Conservation (phyloP, 2,888 invertebrate genomes). For the Troilus luridus region DNA sequence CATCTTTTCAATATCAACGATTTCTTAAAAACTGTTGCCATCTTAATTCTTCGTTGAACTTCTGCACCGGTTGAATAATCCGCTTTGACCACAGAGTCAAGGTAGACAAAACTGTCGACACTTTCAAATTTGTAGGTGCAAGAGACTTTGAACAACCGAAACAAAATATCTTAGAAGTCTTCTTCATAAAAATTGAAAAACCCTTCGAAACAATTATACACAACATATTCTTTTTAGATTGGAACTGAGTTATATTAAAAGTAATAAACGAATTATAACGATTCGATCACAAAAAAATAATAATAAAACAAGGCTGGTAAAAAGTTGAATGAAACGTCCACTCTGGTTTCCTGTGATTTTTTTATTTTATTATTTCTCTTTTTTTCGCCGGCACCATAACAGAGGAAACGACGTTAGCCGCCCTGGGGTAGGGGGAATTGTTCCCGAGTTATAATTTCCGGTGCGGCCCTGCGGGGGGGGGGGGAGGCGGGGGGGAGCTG, state of each 20-base stretch:
- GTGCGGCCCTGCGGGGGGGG: neutral
- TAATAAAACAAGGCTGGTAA: conserved; percentile 2
- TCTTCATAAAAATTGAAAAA: no score
- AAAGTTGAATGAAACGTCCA: conserved; percentile 46
- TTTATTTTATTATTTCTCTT: conserved; percentile 34
- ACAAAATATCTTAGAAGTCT: no score
- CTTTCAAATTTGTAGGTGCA: no score
- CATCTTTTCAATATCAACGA: no score
- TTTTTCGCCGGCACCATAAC: conserved; percentile 41
- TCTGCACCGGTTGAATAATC: no score
- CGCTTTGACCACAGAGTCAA: no score
- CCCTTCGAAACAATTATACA: neutral
- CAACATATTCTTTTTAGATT: neutral
- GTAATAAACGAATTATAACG: neutral
- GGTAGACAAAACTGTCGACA: no score
- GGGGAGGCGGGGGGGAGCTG: neutral
- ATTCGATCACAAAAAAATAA: conserved; percentile 2
- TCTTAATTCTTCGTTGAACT: no score
- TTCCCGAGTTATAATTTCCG: conserved; percentile 49
- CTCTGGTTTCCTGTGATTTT: conserved; percentile 38
- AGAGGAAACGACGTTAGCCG: conserved; percentile 45
- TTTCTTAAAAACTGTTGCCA: no score
- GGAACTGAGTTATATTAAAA: neutral
- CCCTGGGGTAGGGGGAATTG: conserved; percentile 43
- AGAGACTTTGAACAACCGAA: no score